These are phyloP conservation scores for Apomyelois bistriatella DNA, from an alignment of 2,888 invertebrate genomes.

Conservation along the genomic window DNA sequence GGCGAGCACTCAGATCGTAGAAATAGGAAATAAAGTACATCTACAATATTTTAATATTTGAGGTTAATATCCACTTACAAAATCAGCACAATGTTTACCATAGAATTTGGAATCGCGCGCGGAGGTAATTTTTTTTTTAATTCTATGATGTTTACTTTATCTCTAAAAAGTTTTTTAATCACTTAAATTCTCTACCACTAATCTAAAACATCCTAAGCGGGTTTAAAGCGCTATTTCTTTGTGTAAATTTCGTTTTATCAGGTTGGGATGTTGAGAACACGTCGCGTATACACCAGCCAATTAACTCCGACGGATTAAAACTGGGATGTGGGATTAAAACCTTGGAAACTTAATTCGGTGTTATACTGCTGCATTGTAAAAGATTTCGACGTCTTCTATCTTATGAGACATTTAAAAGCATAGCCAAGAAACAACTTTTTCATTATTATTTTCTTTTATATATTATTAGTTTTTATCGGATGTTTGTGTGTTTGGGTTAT, in stretches of 20 bases:
- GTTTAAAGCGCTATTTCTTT: not conserved
- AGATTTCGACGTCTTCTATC: not conserved
- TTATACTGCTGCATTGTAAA: not conserved
- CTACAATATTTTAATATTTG: too few relatives aligned
- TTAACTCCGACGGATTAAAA: slow-evolving; percentile 1
- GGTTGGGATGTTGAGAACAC: not conserved
- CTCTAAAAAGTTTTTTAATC: not conserved
- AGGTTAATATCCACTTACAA: too few relatives aligned
- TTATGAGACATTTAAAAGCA: not conserved
- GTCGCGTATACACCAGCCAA: not conserved
- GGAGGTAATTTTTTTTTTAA: too few relatives aligned
- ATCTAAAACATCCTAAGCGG: not conserved
- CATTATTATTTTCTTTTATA: too few relatives aligned
- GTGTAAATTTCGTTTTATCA: slow-evolving; percentile 2
- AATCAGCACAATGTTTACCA: too few relatives aligned
- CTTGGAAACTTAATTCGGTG: not conserved
- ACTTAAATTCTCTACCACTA: not conserved
- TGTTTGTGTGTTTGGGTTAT: too few relatives aligned
- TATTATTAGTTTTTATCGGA: too few relatives aligned
- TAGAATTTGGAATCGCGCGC: too few relatives aligned
- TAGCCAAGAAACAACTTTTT: not conserved
- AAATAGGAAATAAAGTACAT: too few relatives aligned
- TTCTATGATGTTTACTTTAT: not conserved
- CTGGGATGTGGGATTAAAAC: slow-evolving; percentile 2
- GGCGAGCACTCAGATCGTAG: too few relatives aligned